Evolutionary conservation across 2,888 invertebrate species (phyloP), one percentile per base, ranked within the genome.

Genomic region (Elysia crispata): DNA sequence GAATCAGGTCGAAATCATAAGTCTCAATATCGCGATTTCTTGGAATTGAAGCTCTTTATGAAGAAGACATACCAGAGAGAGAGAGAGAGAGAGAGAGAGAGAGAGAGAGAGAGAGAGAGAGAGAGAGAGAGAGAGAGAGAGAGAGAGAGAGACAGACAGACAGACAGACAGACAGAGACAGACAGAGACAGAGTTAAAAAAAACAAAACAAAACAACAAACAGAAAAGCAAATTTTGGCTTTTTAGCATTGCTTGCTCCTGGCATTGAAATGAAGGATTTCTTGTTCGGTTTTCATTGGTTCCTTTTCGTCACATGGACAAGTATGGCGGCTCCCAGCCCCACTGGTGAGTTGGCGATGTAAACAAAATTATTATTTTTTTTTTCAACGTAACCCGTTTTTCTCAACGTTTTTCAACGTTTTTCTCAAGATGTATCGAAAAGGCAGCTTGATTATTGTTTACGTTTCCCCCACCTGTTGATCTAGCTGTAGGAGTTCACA

Each of bases 271-370:
- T 41, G 11, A 11, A 41, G 41, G 41, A 41, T 11, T 18, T 73
- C 73, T 69, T 79, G 72, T 80, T 79, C 13, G 79, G 83, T 25
- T 82, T 33, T 85, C 30, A 86, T 86, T 86, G 85, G 86, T 76
- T 66, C 18, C 67, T 50, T 6, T 60, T 57, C 81, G 81, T 86
- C 87, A 87, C 86, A 83, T 86, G 85, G 78, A 57, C 81, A 85
- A 77, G 86, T 81, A 90, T 90, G 90, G 87, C 89, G 82, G 87
- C 88, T 77, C 85, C 89, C 82, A 86, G 86, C 81, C 88, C 89
- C 85, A 41, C 41, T 41, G 90, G 90, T 89, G 86, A 87, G 85
- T 80, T 85, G 85, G 85, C 85, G 80, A 77, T 28, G 30, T n/a
- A 62, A 18, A 49, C 41, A 73, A 18, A 25, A 73, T 41, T 50